Base-by-base conservation (phyloP, 23 tunicate genomes). In the Trididemnum nubilum region DNA sequence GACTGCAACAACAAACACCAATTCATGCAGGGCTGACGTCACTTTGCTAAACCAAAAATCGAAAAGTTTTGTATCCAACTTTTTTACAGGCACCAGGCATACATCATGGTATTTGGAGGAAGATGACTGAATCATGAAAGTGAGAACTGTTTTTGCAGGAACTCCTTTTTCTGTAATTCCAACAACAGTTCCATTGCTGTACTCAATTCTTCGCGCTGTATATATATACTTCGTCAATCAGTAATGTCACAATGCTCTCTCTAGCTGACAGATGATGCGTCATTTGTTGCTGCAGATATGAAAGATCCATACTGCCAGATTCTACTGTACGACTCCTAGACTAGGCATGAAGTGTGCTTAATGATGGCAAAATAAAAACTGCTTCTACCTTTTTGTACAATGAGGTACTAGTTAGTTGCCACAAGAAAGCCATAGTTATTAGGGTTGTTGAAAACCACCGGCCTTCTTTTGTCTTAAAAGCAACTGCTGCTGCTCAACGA, bases 191-290 rank as follows among this genome's bases (percentile, higher is more conserved):
- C 67, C 67, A 61, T 61, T 61, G 26, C 28, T 21, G 67, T 61
- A 61, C 29, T 61, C 67, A 21, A 61, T 24, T 61, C 67, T 61
- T 61, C 29, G 67, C 26, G 67, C 67, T 21, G 67, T 61, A 24
- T 61, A n/a, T n/a, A n/a, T n/a, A 61, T n/a, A 61, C 67, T 61
- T 61, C 67, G 67, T 61, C 67, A 61, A 61, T 61, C 67, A 61
- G 26, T 61, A 61, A 61, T 21, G 67, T 61, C 67, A 61, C 67
- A 61, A 61, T 61, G n/a, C 67, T 23, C 67, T 61, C 54, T 44
- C 54, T 44, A 44, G 54, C 54, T 9, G 15, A 44, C 54, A 44
- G 54, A 44, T n/a, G n/a, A n/a, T 44, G 54, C 54, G 15, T 44
- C 15, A 44, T 44, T 44, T 44, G 54, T 44, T 44, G 54, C 54